Evolutionary conservation across 2,797 vertebrate genomes (phyloP).

Genomic region (Lepilemur ruficaudatus): DNA sequence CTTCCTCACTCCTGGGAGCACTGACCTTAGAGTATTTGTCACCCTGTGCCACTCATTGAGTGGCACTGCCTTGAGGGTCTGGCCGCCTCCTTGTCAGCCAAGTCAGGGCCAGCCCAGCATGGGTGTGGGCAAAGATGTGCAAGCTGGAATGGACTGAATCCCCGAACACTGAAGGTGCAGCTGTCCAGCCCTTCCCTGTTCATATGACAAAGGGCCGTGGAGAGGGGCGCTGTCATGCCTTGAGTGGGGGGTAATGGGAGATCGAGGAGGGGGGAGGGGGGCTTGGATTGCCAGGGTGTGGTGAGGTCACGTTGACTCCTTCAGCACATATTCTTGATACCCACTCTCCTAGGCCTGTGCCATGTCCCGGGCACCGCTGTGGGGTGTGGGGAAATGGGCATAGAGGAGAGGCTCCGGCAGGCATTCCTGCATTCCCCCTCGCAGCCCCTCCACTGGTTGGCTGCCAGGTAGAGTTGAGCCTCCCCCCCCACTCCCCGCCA

Average conservation of each 20-base stretch:
- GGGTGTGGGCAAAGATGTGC: not conserved
- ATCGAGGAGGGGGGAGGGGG: not conserved
- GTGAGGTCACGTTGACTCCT: not conserved
- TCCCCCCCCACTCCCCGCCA: no score
- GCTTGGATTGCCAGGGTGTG: not conserved
- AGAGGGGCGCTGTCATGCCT: not conserved
- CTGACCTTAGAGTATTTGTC: not conserved
- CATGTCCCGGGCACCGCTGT: not conserved
- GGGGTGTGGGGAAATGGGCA: not conserved
- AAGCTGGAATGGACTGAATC: not conserved
- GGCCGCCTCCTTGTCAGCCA: not conserved
- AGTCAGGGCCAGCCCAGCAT: not conserved
- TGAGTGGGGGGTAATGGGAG: not conserved
- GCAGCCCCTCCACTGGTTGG: no score
- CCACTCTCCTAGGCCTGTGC: not conserved
- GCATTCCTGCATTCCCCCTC: not conserved
- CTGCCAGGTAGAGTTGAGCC: not conserved
- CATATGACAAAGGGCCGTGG: rapidly evolving
- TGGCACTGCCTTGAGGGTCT: not conserved
- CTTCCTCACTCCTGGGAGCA: not conserved
- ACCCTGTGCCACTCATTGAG: no score
- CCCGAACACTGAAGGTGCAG: not conserved
- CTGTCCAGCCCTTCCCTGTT: not conserved
- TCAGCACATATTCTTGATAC: not conserved
- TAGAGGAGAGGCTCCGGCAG: not conserved